Evolutionary conservation across 2,113 vertebrate species (phyloP), one percentile per base, ranked within the genome.

Genomic region (Lagenorhynchus albirostris): DNA sequence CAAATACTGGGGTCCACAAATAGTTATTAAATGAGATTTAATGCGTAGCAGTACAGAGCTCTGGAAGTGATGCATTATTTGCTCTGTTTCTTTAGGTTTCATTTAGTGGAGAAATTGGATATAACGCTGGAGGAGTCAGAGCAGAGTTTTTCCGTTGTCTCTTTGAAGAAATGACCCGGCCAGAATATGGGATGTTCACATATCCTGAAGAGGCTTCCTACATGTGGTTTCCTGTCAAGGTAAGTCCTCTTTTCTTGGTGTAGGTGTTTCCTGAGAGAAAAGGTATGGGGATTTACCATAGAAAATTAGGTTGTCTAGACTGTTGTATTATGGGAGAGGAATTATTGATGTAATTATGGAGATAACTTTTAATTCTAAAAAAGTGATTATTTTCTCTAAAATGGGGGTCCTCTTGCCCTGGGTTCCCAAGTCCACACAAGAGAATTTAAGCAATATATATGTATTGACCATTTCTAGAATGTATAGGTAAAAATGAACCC

Each of bases 181-280:
- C 98, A 12, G 63, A 98, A 33, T 99, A 98, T 81, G 94, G 94
- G 26, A 97, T 99, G 98, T 98, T 99, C 94, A 96, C 97, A 4
- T 98, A 98, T 89, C 98, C 98, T 2, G 98, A 99, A 18, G 95
- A 89, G 1, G 23, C 97, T 65, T 98, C 98, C 67, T 94, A 94
- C 86, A 97, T 98, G 88, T 99, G 99, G 99, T 99, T 99, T 95
- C 99, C 99, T 84, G 62, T 97, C 26, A 97, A 44, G 89, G 99
- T 99, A 93, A 98, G 98, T 85, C 18, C 38, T 88, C 23, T 83
- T 88, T 76, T 85, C 44, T 96, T 93, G 55, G 9, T 23, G 85
- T 76, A 12, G 18, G 9, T 88, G 2, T 81, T 60, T 60, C 31
- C 33, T 62, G 38, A 79, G 17, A 70, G 63, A 92, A 84, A 62